Evolutionary conservation across 1,140 invertebrate species (phyloP), one percentile per base, ranked within the genome.

Genomic region (Portunus trituberculatus): DNA sequence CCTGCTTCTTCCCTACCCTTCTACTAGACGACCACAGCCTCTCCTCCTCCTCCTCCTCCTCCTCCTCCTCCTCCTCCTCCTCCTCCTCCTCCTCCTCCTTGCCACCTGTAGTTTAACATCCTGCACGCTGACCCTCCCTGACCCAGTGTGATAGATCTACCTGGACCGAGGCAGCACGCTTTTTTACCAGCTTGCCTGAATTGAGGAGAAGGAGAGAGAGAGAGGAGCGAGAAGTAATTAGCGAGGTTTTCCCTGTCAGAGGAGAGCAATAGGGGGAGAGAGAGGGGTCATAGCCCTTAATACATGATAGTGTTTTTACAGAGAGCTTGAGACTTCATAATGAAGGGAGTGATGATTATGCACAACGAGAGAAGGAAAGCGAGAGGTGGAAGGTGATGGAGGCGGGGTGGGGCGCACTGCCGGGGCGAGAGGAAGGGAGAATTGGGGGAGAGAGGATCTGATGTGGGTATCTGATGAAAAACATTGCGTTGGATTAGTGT

Each of bases 111-210:
- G 87, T 12, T 46, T 28, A 89, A 89, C 87, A 89, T 89, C 87
- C 87, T 46, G 45, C 6, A 7, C 12, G n/a, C n/a, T 59, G 89
- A 91, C 46, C 89, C 89, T 28, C 6, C 48, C 4, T 91, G 89
- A 91, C 89, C 89, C 89, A 91, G 0, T 91, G 89, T 59, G 89
- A 91, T 91, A 59, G 89, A 91, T 91, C 16, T 91, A 29, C 87
- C 31, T 32, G 48, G n/a, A 32, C n/a, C 48, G 84, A 39, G 10
- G 39, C 45, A 12, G 46, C 20, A 6, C 16, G n/a, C 39, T 91
- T 59, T 91, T 59, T 59, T 29, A 46, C 48, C 48, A 45, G 4
- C 48, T 31, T 59, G 89, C 89, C 28, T 10, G 86, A 20, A 31
- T 88, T 88, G 45, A 59, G 89, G 20, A 59, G 59, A 46, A 91